phyloP scores from a whole-genome alignment of 2,797 vertebrate genomes.

The Oryzias dopingdopingensis region DNA sequence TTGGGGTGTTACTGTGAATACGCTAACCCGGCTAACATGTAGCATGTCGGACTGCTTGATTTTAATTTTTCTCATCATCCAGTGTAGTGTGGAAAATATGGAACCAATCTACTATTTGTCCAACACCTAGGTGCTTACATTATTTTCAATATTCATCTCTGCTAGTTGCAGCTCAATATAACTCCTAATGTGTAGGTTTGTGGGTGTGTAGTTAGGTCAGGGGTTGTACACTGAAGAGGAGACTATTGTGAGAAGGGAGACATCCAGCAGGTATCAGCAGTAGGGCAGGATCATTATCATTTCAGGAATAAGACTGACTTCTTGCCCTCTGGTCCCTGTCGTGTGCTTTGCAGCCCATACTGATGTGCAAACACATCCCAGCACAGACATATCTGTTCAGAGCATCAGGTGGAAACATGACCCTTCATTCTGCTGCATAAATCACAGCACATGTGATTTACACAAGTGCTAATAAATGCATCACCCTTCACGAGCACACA shows the following conservation, averaged over 20 bases:
- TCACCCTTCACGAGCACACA: constrained; percentile 23
- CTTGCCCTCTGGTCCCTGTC: constrained; percentile 42
- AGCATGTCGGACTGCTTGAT: too few species aligned
- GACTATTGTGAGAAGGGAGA: constrained; percentile 11
- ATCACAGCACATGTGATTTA: constrained; percentile 30
- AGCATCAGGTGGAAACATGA: constrained; percentile 33
- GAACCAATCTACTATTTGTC: too few species aligned
- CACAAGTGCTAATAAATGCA: constrained; percentile 48
- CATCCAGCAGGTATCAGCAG: constrained; percentile 31
- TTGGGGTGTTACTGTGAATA: too few species aligned
- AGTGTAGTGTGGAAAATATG: too few species aligned
- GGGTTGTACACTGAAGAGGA: constrained; percentile 27
- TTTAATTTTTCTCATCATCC: too few species aligned
- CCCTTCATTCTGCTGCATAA: constrained; percentile 30
- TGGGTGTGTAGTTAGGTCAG: constrained; percentile 2
- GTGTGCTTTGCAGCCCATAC: constrained; percentile 34
- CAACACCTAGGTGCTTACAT: too few species aligned
- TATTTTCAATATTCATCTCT: too few species aligned
- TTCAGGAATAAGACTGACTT: constrained; percentile 48
- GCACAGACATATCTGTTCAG: constrained; percentile 19
- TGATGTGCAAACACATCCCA: constrained; percentile 24
- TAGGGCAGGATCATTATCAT: constrained; percentile 51
- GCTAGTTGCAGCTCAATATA: neutral
- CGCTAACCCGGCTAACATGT: too few species aligned
- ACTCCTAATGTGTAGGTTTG: neutral